phyloP scores from a whole-genome alignment of 2,888 invertebrate genomes.

The Drosophila mercatorum region DNA sequence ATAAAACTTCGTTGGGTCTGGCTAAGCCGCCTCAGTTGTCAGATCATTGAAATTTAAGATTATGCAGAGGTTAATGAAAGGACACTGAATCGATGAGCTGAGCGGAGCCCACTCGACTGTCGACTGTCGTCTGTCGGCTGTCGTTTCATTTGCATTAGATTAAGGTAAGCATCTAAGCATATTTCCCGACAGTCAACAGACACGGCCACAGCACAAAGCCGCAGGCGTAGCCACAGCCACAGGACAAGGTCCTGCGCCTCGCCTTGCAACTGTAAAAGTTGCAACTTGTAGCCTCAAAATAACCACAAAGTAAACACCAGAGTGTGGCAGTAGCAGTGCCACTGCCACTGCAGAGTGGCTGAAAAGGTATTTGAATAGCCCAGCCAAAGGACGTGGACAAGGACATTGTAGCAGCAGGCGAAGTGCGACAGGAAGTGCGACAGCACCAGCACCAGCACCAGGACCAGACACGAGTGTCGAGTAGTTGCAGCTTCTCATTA shows the following conservation, averaged over 20 bases:
- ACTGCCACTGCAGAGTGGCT: constrained; percentile 24
- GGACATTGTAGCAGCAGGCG: constrained; percentile 58
- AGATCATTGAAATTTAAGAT: constrained; percentile 55
- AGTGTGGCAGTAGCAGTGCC: constrained; percentile 56
- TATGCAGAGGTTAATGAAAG: constrained; percentile 48
- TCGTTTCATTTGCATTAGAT: constrained; percentile 68
- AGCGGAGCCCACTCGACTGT: constrained; percentile 11
- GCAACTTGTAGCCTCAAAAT: constrained; percentile 79
- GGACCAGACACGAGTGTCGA: constrained; percentile 45
- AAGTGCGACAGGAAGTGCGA: constrained; percentile 34
- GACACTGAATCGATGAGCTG: constrained; percentile 40
- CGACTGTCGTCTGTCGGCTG: constrained; percentile 9
- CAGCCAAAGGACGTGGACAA: constrained; percentile 55
- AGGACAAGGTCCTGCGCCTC: constrained; percentile 26
- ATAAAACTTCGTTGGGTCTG: constrained; percentile 9
- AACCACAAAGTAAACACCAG: constrained; percentile 78
- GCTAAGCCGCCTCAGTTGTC: not conserved
- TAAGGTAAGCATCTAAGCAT: constrained; percentile 54
- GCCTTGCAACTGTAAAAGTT: constrained; percentile 68
- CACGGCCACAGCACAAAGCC: constrained; percentile 33
- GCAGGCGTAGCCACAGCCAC: constrained; percentile 8
- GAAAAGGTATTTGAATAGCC: constrained; percentile 69
- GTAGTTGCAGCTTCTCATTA: constrained; percentile 36
- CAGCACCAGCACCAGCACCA: constrained; percentile 38
- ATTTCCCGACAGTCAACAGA: constrained; percentile 30